Evolutionary conservation across 2,888 invertebrate species (phyloP), one percentile per base, ranked within the genome.

Genomic region (Nomada flava): DNA sequence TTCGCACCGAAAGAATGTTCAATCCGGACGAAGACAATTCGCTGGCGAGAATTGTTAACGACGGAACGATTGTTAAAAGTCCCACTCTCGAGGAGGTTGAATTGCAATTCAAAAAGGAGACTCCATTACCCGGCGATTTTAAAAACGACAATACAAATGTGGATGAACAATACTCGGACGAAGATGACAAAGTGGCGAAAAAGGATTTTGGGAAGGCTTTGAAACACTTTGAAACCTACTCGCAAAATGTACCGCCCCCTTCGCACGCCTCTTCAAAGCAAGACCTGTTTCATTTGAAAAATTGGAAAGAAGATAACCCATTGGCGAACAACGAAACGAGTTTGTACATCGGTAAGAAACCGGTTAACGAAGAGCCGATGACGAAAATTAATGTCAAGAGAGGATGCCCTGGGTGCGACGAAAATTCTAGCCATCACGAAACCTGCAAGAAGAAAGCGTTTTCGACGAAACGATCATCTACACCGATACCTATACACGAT

Each of bases 21-120:
- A 89, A 93, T 87, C 90, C 91, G 0, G 90, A 91, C 36, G 88
- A 89, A 59, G 93, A 93, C 47, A 93, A 93, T 81, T 91, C 92
- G 0, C 53, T 92, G 11, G 89, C 92, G 1, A 90, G 93, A 76
- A 91, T 93, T 68, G 90, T 93, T 0, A 93, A 93, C 62, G 90
- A 93, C 53, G 93, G 92, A 0, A 53, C 62, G 2, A 79, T 92
- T 15, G 83, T 92, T 2, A 93, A 93, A 67, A 91, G 90, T 72
- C 91, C 90, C 0, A 90, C 91, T 0, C 81, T 88, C 1, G 90
- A 91, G 20, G 89, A 93, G 23, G 65, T 91, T 13, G 93, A 93
- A 18, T 53, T 90, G 2, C 91, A 93, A 42, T 94, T 93, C 62
- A 85, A 89, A 53, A 85, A 89, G 63, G 86, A 88, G 1, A 86